Evolutionary conservation across 2,113 vertebrate species (phyloP), one percentile per base, ranked within the genome.

Genomic region (Neolamprologus cancellatus): DNA sequence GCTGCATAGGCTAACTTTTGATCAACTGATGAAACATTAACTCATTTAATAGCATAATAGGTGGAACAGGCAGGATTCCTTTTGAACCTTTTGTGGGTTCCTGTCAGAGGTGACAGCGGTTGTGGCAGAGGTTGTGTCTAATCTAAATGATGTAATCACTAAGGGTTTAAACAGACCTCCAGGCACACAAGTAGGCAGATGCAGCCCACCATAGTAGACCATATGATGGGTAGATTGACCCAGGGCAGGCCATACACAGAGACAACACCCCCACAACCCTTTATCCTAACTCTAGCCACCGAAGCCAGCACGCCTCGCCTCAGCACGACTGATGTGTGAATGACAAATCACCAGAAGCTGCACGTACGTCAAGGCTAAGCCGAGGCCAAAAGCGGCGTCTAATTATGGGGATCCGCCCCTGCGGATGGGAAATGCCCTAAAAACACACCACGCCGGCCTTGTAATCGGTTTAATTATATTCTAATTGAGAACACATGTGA

Each of bases 381-480:
- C 59, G 36, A 91, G 90, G 91, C 93, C 90, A 86, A 78, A 87
- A 94, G 84, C 32, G 23, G 84, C 2, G 90, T 86, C 71, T 95
- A 95, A 94, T 95, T 95, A 94, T 87, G 91, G 95, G 94, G 94
- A 82, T 55, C 89, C 90, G 82, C 94, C 94, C 89, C 91, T 93
- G 92, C 79, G 90, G 93, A 92, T 91, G 91, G 93, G 87, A 89
- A 93, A 90, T 82, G 94, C 89, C 94, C 88, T 83, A 84, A 94
- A 90, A 91, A 85, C 89, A 89, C 92, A 81, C 64, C 88, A 57
- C 7, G 39, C 84, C 9, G 80, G 83, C 94, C 91, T 94, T 91
- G 89, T 92, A 93, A 93, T 94, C 87, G 82, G 81, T 88, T 91
- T 93, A 90, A 93, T 94, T 95, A 92, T 89, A 89, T 88, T 90